Percentiles rank a stretch among this genome's conserved stretches.
Conservation (phyloP, 2,888 invertebrate species). For the Drosophila sordidula region DNA sequence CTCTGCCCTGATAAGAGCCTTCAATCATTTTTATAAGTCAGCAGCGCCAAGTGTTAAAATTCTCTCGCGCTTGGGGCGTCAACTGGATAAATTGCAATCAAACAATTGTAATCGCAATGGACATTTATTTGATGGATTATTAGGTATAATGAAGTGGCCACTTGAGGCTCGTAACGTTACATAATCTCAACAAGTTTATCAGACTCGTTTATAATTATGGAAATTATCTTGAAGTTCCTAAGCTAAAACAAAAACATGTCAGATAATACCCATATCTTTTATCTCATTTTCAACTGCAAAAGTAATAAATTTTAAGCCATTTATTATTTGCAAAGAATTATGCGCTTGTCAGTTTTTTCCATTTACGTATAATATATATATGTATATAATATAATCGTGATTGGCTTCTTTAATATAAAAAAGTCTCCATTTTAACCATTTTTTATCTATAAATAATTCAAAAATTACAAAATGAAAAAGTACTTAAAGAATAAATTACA, state of each 20-base stretch:
- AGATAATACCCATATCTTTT: background rate
- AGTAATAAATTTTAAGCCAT: background rate
- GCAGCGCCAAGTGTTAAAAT: no score
- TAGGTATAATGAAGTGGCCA: slow-evolving; percentile 7
- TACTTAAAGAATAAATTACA: no score
- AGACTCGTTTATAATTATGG: background rate
- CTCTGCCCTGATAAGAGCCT: slow-evolving; percentile 45
- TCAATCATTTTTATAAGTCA: slow-evolving; percentile 11
- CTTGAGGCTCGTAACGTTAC: background rate
- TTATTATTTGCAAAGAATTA: background rate
- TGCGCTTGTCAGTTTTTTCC: background rate
- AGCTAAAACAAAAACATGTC: slow-evolving; percentile 2
- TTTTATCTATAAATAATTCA: no score
- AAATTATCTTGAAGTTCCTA: background rate
- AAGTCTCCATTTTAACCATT: no score
- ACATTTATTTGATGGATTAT: slow-evolving; percentile 7
- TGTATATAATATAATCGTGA: background rate
- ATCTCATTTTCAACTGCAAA: background rate
- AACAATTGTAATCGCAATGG: slow-evolving; percentile 22
- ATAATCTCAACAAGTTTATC: slow-evolving; percentile 3
- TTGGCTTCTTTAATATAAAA: background rate
- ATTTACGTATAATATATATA: background rate
- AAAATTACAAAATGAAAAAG: no score
- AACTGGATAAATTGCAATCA: slow-evolving; percentile 3
- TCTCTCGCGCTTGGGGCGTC: background rate